Base-by-base conservation (phyloP, 2,888 invertebrate species). In the Leptopilina myrica region DNA sequence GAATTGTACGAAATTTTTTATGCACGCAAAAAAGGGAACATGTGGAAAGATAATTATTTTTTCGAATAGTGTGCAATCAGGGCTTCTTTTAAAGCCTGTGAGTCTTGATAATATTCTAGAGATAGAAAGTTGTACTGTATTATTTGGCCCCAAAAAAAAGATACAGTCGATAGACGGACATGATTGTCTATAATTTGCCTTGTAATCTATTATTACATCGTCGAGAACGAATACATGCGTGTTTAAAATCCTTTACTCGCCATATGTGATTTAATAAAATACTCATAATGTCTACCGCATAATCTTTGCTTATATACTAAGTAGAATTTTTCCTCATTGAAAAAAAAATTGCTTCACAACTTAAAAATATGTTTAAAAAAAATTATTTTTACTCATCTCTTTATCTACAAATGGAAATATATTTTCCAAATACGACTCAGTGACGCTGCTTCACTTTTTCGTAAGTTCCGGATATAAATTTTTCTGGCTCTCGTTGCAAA, bases 171-270 rank as follows among this genome's bases (percentile, higher is more conserved):
- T 78, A 78, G 46, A 53, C 62, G 69, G 66, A 59, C 78, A 78
- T 81, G 84, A 83, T 84, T 82, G 82, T 83, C 73, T 80, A 77
- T 84, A 84, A 84, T 85, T 85, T 83, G 83, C 82, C 76, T 84
- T 84, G 84, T 84, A 85, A 88, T 88, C 88, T 88, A 87, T 88
- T 88, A 88, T 88, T 88, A 88, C 86, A 85, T 86, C 85, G 82
- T 15, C 15, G 62, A 62, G 59, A 49, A 1, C 14, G 33, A 33
- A 65, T 14, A 56, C 64, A 64, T 43, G 33, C 20, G 65, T 73
- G 20, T 69, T 33, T 33, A n/a, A 12, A 7, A 26, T 53, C 26
- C 33, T 53, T 14, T 26, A 69, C 49, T 46, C 11, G 20, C 49
- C 20, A 20, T 12, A 20, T 12, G 46, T 46, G 67, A 26, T 69